Base-by-base conservation (phyloP, 2,113 vertebrate species). In the Ceratotherium simum region DNA sequence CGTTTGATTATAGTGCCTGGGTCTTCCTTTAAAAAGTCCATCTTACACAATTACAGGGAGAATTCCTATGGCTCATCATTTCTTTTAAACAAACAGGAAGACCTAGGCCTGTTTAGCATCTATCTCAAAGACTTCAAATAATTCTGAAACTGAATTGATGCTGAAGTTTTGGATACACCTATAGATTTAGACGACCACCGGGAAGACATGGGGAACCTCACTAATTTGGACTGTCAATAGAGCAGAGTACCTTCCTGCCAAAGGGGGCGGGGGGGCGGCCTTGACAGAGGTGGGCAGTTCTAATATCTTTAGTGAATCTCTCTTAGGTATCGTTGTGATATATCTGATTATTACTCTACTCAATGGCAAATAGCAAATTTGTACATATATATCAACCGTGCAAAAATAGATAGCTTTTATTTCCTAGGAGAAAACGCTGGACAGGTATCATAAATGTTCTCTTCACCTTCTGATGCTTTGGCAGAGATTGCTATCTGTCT, bases 11-110 rank as follows among this genome's bases (percentile, higher is more conserved):
- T 27, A 79, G 6, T 84, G 31, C 20, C 64, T 65, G 12, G 8
- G 16, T 75, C 25, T 79, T 91, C 58, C 54, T 69, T 78, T n/a
- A 20, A 85, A 96, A 97, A 92, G n/a, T 69, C 20, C 17, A 64
- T 88, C 48, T 73, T 62, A 51, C 3, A 27, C n/a, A 69, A 21
- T 75, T 64, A 93, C 2, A 70, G 2, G 46, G 20, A 16, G 6
- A 20, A 78, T 76, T 78, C 12, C n/a, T 39, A 33, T 4, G 18
- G 36, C 21, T 62, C 54, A 46, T 39, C 2, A 72, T 97, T 81
- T 90, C 23, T 80, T 93, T 84, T 39, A 75, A 81, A 86, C 5
- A 79, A 86, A 86, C 6, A 79, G 33, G 20, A 90, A 80, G 17
- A 51, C 16, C 23, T 23, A 58, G 54, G 3, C 5, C 31, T 46